Evolutionary conservation across 2,888 invertebrate species (phyloP), one percentile per base, ranked within the genome.

Genomic region (Lasiommata megera): DNA sequence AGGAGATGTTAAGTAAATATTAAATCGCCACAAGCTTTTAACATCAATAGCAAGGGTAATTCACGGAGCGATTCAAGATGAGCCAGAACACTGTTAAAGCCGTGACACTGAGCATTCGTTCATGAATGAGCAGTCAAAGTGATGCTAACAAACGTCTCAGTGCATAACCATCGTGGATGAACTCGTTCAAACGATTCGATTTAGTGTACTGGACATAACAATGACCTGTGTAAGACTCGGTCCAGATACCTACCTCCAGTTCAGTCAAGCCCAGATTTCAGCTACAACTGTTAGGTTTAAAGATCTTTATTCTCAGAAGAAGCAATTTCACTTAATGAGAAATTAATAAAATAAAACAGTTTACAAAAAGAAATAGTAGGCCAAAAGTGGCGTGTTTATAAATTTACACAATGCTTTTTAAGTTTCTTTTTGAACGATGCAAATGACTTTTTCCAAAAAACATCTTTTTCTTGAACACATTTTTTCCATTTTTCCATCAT

Each of bases 101-200:
- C 54, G 18, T 56, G 57, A 54, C 61, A 55, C 56, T 44, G 61
- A 54, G 54, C 60, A 63, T 64, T 63, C 54, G 61, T 69, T 70
- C 63, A 70, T 71, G 74, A 72, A 68, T 71, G 72, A 74, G 51
- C 68, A 70, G 70, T 77, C 74, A 73, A 73, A 74, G 76, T 57
- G 68, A 54, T 56, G 62, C 50, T 43, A 56, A 62, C 61, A 56
- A 64, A 63, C 58, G 58, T 62, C 64, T 59, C 54, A 52, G 56
- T 59, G 56, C 62, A 64, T 62, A 62, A 61, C 55, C 62, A 58
- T 57, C 58, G 52, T 41, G 52, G 58, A 63, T 55, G 46, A 59
- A 53, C 57, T 37, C 47, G 57, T 56, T 65, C 60, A 56, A 58
- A 60, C 58, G 56, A 56, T 56, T 52, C 60, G 52, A 55, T 58